A percentile compares a stretch with the other conserved stretches of the same genome.
phyloP scores from a whole-genome alignment of 2,888 invertebrate species.

The Miltochrista miniata region DNA sequence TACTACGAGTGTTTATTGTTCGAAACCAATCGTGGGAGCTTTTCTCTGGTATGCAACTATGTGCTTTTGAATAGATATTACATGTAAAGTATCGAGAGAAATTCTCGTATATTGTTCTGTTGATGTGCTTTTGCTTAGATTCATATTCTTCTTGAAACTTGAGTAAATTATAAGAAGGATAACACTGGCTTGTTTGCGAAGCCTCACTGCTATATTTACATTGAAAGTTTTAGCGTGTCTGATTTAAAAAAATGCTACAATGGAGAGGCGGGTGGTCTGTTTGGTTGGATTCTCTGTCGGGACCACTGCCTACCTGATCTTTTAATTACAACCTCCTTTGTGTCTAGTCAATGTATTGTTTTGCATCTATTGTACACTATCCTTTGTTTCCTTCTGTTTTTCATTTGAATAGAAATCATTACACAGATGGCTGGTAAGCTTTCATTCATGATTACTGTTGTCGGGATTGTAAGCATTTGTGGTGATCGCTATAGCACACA shows the following conservation, averaged over 20 bases:
- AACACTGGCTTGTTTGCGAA: not conserved
- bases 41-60: slow-evolving; percentile 61
- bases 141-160: slow-evolving; percentile 3
- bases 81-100: slow-evolving; percentile 34
- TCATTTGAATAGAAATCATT: slow-evolving; percentile 25
- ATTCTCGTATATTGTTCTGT: slow-evolving; percentile 45
- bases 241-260: slow-evolving; percentile 34
- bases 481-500: not conserved
- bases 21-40: slow-evolving; percentile 58
- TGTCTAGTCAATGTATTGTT: slow-evolving; percentile 46
- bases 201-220: slow-evolving; percentile 3
- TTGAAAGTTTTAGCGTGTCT: slow-evolving; percentile 20
- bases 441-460: not conserved
- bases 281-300: slow-evolving; percentile 15
- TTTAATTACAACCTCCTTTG: slow-evolving; percentile 60
- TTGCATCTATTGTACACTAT: slow-evolving; percentile 34
- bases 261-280: slow-evolving; percentile 41
- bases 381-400: slow-evolving; percentile 30
- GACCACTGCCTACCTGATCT: slow-evolving; percentile 62
- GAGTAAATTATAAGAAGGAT: not conserved
- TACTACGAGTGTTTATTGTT: slow-evolving; percentile 40
- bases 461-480: not conserved
- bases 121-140: slow-evolving; percentile 11
- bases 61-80: slow-evolving; percentile 46
- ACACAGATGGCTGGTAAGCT: slow-evolving; percentile 11